Evolutionary conservation across 2,113 vertebrate species (phyloP).

Genomic region (Callipepla californica): DNA sequence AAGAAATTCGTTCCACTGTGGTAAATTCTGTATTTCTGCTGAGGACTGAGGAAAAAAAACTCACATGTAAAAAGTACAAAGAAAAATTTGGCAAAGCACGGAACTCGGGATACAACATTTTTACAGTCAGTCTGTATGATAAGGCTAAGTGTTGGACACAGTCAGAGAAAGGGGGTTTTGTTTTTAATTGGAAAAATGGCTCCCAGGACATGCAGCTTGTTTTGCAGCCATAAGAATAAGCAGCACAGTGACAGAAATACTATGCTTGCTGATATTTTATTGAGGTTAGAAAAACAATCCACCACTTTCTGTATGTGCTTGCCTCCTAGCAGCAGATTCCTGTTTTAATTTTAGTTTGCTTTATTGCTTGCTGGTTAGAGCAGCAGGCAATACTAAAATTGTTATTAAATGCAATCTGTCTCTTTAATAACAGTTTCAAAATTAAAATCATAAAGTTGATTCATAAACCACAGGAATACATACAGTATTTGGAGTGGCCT

Average conservation of each 20-base stretch:
- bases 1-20: background rate
- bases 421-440: slow-evolving; percentile 77
- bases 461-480: slow-evolving; percentile 73
- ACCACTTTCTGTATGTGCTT: slow-evolving; percentile 24
- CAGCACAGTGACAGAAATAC: slow-evolving; percentile 34
- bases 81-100: background rate
- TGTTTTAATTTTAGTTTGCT: slow-evolving; percentile 61
- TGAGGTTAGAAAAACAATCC: slow-evolving; percentile 50
- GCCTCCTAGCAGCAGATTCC: slow-evolving; percentile 54
- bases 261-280: slow-evolving; percentile 30
- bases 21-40: background rate
- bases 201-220: background rate
- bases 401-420: slow-evolving; percentile 77
- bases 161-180: background rate
- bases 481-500: slow-evolving; percentile 41
- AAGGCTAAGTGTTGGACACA: background rate
- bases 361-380: slow-evolving; percentile 56
- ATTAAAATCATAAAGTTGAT: slow-evolving; percentile 79
- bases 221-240: slow-evolving; percentile 14
- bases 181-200: slow-evolving; percentile 22
- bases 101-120: background rate
- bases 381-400: slow-evolving; percentile 66
- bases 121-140: background rate
- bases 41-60: background rate
- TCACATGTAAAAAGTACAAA: background rate